Conservation (phyloP, 2,113 vertebrate genomes). For the Seriola aureovittata region DNA sequence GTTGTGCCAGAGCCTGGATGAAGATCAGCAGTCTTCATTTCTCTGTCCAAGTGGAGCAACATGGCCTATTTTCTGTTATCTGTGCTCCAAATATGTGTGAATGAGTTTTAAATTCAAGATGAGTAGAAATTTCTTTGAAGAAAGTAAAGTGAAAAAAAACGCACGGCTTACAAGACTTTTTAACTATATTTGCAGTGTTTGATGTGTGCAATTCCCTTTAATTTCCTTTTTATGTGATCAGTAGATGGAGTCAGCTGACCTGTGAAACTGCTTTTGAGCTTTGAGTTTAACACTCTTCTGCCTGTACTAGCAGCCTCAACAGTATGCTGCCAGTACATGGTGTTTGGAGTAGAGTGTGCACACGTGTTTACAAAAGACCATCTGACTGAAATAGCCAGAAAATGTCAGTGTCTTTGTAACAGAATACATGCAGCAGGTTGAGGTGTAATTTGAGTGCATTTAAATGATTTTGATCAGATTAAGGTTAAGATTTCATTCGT, state of each 20-base stretch:
- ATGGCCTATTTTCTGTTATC: constrained; percentile 9
- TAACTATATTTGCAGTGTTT: constrained; percentile 1
- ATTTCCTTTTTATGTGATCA: constrained; percentile 15
- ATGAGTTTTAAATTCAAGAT: constrained; percentile 2
- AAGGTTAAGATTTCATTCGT: background rate
- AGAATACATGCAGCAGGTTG: background rate
- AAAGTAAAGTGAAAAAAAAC: background rate
- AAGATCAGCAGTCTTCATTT: constrained; percentile 21
- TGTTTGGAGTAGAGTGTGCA: background rate
- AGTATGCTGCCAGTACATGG: background rate
- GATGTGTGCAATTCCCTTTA: background rate
- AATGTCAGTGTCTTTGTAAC: background rate
- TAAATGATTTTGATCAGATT: background rate
- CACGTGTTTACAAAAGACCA: background rate
- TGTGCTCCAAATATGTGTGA: constrained; percentile 11
- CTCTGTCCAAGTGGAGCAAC: constrained; percentile 8
- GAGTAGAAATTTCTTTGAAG: constrained; percentile 1
- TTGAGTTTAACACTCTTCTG: background rate
- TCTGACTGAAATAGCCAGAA: background rate
- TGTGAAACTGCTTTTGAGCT: background rate
- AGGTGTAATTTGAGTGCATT: background rate
- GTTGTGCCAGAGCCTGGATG: constrained; percentile 6
- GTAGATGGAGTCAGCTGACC: constrained; percentile 28
- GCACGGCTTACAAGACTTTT: background rate
- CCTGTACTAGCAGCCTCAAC: background rate